phyloP scores from a whole-genome alignment of 2,888 invertebrate genomes.

The Ornithoptera alexandrae region DNA sequence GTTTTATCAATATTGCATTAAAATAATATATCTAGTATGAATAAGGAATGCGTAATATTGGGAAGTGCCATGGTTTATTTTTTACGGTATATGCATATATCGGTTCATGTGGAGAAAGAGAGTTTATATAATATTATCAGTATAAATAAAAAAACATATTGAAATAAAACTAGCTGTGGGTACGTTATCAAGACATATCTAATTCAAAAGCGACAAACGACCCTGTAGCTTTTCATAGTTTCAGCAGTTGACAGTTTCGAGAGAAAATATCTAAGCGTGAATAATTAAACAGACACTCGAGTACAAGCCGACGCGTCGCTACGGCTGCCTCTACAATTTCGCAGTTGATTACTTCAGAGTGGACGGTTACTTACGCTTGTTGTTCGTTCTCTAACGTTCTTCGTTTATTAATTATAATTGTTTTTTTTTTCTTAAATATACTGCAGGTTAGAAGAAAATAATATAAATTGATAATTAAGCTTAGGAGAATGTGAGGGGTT shows the following conservation, averaged over 20 bases:
- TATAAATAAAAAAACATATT: not conserved
- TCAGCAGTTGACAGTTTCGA: constrained; percentile 26
- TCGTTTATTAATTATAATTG: constrained; percentile 9
- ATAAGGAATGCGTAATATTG: no score
- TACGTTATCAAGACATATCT: not conserved
- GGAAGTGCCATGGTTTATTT: no score
- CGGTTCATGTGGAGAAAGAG: no score
- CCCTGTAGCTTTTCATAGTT: constrained; percentile 8
- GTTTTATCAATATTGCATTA: no score
- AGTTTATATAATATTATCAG: no score
- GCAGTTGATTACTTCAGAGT: constrained; percentile 37
- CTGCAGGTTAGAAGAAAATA: not conserved
- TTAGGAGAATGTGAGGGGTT: no score
- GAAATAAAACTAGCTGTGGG: not conserved
- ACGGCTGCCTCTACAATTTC: constrained; percentile 35
- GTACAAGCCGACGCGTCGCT: constrained; percentile 18
- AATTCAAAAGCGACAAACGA: not conserved
- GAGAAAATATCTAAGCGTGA: constrained; percentile 28
- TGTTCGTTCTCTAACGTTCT: constrained; percentile 12
- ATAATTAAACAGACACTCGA: constrained; percentile 30
- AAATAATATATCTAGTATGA: no score
- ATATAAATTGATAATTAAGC: not conserved
- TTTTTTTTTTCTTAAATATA: constrained; percentile 1
- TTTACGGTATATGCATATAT: no score
- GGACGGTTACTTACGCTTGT: constrained; percentile 31